Percentiles rank a stretch among this genome's conserved stretches.
These are phyloP conservation scores for Pheucticus melanocephalus DNA, from an alignment of 2,113 vertebrate species.

Conservation along the genomic window DNA sequence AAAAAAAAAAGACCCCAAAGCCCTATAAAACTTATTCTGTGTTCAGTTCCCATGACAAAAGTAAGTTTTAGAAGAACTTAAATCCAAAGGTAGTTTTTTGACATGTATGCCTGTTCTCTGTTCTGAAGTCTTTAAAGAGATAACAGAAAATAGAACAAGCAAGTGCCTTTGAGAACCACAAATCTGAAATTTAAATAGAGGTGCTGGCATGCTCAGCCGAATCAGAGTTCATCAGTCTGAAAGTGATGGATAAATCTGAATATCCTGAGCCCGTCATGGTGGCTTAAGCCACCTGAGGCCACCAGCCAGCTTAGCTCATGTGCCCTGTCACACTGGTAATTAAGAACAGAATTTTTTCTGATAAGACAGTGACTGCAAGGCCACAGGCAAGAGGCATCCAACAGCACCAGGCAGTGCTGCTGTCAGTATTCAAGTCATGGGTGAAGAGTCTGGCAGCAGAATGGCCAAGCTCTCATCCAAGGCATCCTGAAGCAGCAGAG, in stretches of 20 bases:
- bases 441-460: background rate
- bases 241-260: background rate
- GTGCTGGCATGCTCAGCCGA: background rate
- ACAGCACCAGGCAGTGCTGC: background rate
- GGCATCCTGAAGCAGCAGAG: background rate
- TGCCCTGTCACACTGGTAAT: background rate
- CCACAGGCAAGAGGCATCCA: background rate
- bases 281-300: background rate
- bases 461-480: background rate
- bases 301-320: background rate
- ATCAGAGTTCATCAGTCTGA: background rate
- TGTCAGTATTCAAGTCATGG: background rate
- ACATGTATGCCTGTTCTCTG: background rate
- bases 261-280: background rate
- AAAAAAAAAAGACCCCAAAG: background rate
- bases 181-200: slow-evolving; percentile 23
- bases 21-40: background rate
- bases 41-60: background rate
- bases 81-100: background rate
- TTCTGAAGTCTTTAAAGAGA: background rate
- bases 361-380: background rate
- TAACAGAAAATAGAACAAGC: background rate
- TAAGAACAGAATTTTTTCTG: background rate
- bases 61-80: background rate
- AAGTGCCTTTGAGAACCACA: slow-evolving; percentile 13